These are phyloP conservation scores for mouse (Mus musculus) DNA, from an alignment of 2,113 vertebrate genomes.

Conservation along the genomic window DNA sequence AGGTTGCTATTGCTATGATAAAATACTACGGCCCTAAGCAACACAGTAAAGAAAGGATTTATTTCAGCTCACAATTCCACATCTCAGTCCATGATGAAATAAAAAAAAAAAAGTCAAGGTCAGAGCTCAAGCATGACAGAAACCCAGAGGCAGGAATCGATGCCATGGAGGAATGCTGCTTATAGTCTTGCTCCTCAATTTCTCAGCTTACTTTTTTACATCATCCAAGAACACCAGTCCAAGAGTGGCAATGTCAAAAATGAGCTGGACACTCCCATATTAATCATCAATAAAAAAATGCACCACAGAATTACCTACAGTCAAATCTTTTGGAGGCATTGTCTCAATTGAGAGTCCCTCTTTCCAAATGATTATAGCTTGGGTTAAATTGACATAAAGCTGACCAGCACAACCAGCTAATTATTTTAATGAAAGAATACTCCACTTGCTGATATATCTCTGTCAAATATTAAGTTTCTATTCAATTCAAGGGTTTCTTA, in stretches of 20 bases:
- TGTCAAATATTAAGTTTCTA: not conserved
- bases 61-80: not conserved
- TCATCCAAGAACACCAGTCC: not conserved
- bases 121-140: not conserved
- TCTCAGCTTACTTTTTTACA: not conserved
- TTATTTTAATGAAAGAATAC: not conserved
- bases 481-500: not conserved
- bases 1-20: not conserved
- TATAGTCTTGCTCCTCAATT: not conserved
- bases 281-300: not conserved
- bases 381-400: not conserved
- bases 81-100: not conserved
- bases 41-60: not conserved
- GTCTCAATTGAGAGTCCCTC: not conserved
- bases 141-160: not conserved
- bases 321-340: not conserved
- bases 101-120: not conserved
- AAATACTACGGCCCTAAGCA: not conserved
- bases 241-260: too few relatives aligned
- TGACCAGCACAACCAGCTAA: not conserved
- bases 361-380: not conserved
- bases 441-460: not conserved
- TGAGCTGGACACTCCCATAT: not conserved
- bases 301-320: not conserved
- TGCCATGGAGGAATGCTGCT: not conserved